Evolutionary conservation across 1,140 invertebrate species (phyloP), one percentile per base, ranked within the genome.

Genomic region (Bombus consobrinus): DNA sequence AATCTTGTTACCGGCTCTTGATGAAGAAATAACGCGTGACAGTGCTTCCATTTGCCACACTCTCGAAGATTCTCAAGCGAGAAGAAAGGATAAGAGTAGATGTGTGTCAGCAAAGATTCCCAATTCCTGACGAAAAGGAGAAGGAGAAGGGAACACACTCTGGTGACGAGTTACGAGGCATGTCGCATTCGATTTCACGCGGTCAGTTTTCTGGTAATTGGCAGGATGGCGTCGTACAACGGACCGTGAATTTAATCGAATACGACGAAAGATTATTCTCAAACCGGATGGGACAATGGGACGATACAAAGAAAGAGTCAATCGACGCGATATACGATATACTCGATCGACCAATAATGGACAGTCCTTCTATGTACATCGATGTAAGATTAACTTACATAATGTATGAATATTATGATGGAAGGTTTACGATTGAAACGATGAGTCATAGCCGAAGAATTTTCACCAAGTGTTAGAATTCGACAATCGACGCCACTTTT

Each of bases 341-440:
- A n/a, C 59, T 62, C 59, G 59, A n/a, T 62, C 59, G 59, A n/a
- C 59, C 62, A 57, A 87, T 76, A 85, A 87, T 85, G 76, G 59
- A 85, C 75, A 78, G 62, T 85, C 76, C 82, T 78, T 87, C 79
- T 75, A 80, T 4, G 59, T 62, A 62, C 81, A 59, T 74, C 81
- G 72, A 78, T 75, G 74, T 64, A 68, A 81, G 83, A 66, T 88
- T 81, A 85, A 85, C 83, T 81, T 88, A 85, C 83, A 85, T 88
- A 88, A 88, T 77, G 77, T 72, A 85, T 77, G 87, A 81, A 87
- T 87, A 87, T 81, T 37, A 82, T 62, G 75, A 47, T 39, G 62
- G 73, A 25, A 43, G 69, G 59, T 59, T 75, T 43, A 74, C 18
- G n/a, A 62, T 47, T 37, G 69, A 53, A 62, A 75, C 73, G 75